A percentile compares a stretch with the other conserved stretches of the same genome.
Evolutionary conservation across 1,140 invertebrate species (phyloP).

Genomic region (Zaprionus inermis): DNA sequence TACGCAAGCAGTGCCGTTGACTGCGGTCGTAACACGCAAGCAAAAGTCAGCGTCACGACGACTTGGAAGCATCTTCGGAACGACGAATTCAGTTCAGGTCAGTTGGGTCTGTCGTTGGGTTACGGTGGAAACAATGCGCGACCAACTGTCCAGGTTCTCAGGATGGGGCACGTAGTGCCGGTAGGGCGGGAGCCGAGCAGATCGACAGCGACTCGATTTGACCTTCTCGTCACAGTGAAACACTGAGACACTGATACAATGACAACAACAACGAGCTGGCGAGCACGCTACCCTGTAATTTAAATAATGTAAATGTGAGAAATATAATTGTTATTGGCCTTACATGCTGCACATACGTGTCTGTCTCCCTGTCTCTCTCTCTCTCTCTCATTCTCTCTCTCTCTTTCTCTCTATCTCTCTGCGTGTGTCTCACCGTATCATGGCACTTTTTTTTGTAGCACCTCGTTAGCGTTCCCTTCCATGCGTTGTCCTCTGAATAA

Average conservation of each 20-base stretch:
- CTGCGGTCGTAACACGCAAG: neutral
- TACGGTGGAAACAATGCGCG: constrained; percentile 3
- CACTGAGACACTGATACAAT: constrained; percentile 12
- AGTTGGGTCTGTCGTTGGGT: neutral
- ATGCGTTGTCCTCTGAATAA: constrained; percentile 19
- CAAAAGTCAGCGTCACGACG: too few species aligned
- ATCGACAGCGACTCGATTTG: neutral
- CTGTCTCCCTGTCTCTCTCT: neutral
- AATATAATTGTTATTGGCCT: constrained; percentile 10
- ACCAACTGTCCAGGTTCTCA: neutral
- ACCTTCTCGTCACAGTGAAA: constrained; percentile 8
- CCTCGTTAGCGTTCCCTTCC: constrained; percentile 4
- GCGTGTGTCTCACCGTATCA: constrained; percentile 1
- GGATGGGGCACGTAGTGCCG: neutral
- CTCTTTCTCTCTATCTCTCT: neutral
- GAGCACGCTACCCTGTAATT: constrained; percentile 5
- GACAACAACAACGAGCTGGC: constrained; percentile 2
- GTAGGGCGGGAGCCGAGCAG: neutral
- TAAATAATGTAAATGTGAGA: constrained; percentile 10
- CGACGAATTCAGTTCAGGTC: neutral
- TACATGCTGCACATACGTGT: constrained; percentile 4
- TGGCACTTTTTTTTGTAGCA: constrained; percentile 13
- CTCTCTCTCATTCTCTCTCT: neutral
- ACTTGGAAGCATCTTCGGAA: neutral
- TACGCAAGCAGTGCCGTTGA: neutral